phyloP scores from a whole-genome alignment of 2,797 vertebrate genomes.

The Falco novaeseelandiae region DNA sequence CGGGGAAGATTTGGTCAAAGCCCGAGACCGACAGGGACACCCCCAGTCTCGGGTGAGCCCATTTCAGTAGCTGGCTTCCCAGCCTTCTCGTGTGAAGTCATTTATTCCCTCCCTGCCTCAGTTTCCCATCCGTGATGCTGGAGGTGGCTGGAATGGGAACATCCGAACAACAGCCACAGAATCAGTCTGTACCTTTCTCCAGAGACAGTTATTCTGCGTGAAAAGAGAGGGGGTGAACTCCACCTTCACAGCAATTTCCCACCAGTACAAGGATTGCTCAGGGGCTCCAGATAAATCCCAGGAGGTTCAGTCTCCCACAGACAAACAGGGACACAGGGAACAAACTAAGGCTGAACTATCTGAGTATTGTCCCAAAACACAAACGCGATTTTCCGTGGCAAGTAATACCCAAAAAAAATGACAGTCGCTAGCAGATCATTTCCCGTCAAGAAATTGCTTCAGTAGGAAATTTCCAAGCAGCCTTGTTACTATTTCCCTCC shows the following conservation, averaged over 20 bases:
- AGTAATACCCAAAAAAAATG: background rate
- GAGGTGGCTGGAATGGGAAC: background rate
- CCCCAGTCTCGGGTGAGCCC: background rate
- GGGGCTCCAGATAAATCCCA: background rate
- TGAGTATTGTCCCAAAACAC: background rate
- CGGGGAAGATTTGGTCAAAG: background rate
- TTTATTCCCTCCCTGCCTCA: background rate
- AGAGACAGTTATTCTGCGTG: accelerated
- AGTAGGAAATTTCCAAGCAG: background rate
- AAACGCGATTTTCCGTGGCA: background rate
- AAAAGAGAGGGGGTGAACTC: background rate
- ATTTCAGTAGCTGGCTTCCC: accelerated
- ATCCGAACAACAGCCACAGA: background rate
- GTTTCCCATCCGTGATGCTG: background rate
- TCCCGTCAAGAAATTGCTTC: background rate
- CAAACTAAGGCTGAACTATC: background rate
- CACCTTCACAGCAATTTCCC: background rate
- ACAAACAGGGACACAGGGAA: background rate
- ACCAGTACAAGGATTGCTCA: accelerated
- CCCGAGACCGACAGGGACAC: background rate
- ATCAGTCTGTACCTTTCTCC: background rate
- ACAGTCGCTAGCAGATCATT: background rate
- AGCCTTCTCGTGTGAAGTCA: accelerated
- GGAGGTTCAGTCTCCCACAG: background rate
- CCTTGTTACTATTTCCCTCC: background rate